Base-by-base conservation (phyloP, 2,113 vertebrate species). In the Saiga tatarica region DNA sequence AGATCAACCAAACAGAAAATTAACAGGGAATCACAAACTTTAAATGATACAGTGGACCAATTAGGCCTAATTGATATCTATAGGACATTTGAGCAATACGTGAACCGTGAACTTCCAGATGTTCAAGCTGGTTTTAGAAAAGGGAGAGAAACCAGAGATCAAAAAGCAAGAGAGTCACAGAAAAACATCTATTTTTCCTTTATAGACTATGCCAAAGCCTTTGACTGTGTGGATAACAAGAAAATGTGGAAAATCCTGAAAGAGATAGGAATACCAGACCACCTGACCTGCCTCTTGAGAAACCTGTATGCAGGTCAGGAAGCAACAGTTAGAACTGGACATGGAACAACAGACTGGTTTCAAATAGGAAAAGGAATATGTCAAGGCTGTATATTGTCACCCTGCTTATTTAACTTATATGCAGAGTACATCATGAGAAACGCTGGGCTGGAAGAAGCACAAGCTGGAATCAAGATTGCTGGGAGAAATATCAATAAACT, bases 371-470 rank as follows among this genome's bases (percentile, higher is more conserved):
- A 62, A 62, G 30, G 60, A 62, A 3, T 15, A 62, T 3, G 0
- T 62, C 28, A 62, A 62, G 6, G 0, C 60, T 62, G 6, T 33
- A 3, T 33, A 16, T 16, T 16, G 30, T 62, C 14, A 62, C 30
- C 1, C 14, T 62, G 30, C 6, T 62, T 33, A 62, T 62, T 33
- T 62, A 62, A 62, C 30, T 33, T 62, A 3, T 16, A 62, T 62
- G 60, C 30, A 62, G 14, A 33, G 60, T 62, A 33, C 28, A 62
- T 33, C 28, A 62, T 62, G 13, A 33, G 30, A 62, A 62, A 33
- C 0, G 0, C 60, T 7, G 14, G 60, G 1, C 28, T 62, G 30
- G 60, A 62, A 3, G 6, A 62, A 62, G 14, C 30, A 62, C 14
- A 33, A 3, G 28, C 30, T 62, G 60, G 60, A 33, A 33, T 62